Conservation (phyloP, 1,140 invertebrate species). For the Drosophila ficusphila region DNA sequence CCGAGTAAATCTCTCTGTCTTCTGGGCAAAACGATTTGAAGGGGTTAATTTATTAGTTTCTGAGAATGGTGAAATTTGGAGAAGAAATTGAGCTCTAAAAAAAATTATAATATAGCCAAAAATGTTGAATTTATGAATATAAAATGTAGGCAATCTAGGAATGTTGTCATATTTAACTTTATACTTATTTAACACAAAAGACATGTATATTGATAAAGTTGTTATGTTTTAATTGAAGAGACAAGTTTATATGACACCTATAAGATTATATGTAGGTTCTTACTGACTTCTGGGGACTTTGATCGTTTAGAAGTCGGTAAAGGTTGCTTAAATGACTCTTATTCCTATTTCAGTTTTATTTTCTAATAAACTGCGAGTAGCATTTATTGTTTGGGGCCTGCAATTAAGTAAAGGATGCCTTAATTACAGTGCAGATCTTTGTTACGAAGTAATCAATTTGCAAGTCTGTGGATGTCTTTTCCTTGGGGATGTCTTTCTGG, state of each 20-base stretch:
- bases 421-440: neutral
- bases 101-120: conserved; percentile 7
- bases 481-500: neutral
- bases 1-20: neutral
- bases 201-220: no score
- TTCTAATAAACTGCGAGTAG: no score
- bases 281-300: no score
- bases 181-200: neutral
- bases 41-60: conserved; percentile 15
- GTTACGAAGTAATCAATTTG: neutral
- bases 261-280: no score
- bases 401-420: no score
- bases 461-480: neutral
- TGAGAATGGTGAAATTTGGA: conserved; percentile 9
- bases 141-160: neutral
- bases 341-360: no score
- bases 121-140: conserved; percentile 17
- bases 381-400: no score
- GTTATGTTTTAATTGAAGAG: no score
- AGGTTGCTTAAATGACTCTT: no score
- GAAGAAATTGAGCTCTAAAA: neutral
- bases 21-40: neutral
- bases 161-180: neutral
- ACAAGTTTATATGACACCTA: no score
- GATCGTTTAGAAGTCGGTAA: no score